phyloP scores from a whole-genome alignment of 2,797 vertebrate genomes.

The Myotis planiceps region DNA sequence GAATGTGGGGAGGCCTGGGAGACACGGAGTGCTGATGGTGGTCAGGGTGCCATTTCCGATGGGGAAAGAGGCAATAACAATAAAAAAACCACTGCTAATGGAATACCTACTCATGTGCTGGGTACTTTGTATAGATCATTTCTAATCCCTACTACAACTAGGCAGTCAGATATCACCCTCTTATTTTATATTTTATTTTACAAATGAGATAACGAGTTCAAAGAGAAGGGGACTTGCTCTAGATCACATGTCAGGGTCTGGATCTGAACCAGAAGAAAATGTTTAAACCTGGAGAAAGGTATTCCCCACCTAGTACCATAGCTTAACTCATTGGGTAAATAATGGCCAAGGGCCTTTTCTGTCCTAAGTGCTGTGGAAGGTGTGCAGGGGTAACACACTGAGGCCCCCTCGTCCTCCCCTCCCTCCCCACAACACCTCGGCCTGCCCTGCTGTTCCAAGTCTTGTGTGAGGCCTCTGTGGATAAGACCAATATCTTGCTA shows the following conservation, averaged over 20 bases:
- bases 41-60: not conserved
- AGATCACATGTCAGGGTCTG: not conserved
- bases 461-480: not conserved
- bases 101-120: not conserved
- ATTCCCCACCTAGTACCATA: not conserved
- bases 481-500: not conserved
- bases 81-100: too few species aligned
- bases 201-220: not conserved
- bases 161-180: not conserved
- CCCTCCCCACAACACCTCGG: accelerated
- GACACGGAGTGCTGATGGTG: not conserved
- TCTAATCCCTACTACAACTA: not conserved
- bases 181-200: constrained; percentile 13
- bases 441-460: not conserved
- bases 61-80: not conserved
- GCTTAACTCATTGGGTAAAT: not conserved
- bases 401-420: accelerated
- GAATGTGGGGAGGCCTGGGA: not conserved
- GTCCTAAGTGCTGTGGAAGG: not conserved
- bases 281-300: not conserved
- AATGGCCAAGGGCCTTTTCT: not conserved
- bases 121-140: not conserved
- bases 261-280: constrained; percentile 21
- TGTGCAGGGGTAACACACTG: accelerated
- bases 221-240: not conserved